Evolutionary conservation across 2,797 vertebrate genomes (phyloP).

Genomic region (Adelosebastes latens): DNA sequence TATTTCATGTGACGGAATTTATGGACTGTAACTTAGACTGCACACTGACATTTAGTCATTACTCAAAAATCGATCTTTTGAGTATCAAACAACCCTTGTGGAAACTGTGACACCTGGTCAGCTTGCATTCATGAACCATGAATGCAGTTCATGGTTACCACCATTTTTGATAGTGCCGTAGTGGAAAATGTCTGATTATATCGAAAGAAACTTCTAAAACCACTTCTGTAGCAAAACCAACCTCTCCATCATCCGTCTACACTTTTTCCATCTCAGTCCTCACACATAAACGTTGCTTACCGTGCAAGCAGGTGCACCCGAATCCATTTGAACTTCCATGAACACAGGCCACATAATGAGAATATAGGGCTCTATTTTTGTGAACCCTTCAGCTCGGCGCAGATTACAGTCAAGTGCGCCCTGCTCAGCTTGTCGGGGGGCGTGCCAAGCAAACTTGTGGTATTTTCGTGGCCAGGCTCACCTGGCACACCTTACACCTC

Average conservation of each 20-base stretch:
- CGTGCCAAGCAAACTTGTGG: background rate
- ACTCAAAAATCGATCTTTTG: background rate
- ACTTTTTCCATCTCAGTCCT: background rate
- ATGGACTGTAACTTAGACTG: background rate
- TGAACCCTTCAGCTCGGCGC: background rate
- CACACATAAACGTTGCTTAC: background rate
- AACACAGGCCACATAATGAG: background rate
- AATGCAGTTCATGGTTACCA: background rate
- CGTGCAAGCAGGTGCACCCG: background rate
- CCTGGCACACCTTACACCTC: background rate
- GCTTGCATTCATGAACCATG: background rate
- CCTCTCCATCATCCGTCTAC: background rate
- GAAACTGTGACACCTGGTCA: background rate
- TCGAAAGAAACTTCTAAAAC: background rate
- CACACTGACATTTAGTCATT: background rate
- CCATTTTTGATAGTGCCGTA: background rate
- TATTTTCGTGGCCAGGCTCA: background rate
- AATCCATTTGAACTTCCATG: background rate
- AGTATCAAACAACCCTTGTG: background rate
- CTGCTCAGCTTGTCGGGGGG: background rate
- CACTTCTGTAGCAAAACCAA: background rate
- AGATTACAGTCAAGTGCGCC: background rate
- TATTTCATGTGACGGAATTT: constrained; percentile 12
- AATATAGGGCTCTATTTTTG: background rate
- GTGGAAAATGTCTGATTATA: background rate